Conservation (phyloP, 2,797 vertebrate species). For the Spinus olivaceus region DNA sequence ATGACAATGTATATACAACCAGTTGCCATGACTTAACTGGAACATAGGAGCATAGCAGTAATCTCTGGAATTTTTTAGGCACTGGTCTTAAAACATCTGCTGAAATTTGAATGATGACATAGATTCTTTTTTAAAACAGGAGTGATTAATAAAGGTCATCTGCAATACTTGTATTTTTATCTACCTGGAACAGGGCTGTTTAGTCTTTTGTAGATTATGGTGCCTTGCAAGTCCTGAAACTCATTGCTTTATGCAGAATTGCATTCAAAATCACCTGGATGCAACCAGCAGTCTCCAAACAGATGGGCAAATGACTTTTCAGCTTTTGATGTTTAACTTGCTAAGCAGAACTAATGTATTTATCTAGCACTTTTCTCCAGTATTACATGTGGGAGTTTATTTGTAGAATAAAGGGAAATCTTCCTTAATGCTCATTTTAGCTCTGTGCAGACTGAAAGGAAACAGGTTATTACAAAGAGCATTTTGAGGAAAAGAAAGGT, state of each 20-base stretch:
- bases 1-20: not conserved
- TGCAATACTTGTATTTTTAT: not conserved
- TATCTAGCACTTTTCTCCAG: conserved; percentile 8
- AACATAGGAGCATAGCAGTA: not conserved
- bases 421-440: not conserved
- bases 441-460: not conserved
- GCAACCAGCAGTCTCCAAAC: not conserved
- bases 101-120: not conserved
- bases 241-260: not conserved
- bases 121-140: not conserved
- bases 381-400: not conserved
- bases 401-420: not conserved
- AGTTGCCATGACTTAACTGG: not conserved
- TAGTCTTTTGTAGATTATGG: not conserved
- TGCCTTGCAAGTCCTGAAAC: not conserved
- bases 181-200: not conserved
- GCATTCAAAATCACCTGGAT: not conserved
- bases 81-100: not conserved
- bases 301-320: not conserved
- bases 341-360: not conserved
- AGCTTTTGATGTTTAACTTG: conserved; percentile 20
- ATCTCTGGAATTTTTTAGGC: not conserved
- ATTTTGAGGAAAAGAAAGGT: not conserved
- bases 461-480: not conserved
- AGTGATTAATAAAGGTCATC: not conserved